phyloP scores from a whole-genome alignment of 2,797 vertebrate genomes.

The Typhlichthys eigenmanni region DNA sequence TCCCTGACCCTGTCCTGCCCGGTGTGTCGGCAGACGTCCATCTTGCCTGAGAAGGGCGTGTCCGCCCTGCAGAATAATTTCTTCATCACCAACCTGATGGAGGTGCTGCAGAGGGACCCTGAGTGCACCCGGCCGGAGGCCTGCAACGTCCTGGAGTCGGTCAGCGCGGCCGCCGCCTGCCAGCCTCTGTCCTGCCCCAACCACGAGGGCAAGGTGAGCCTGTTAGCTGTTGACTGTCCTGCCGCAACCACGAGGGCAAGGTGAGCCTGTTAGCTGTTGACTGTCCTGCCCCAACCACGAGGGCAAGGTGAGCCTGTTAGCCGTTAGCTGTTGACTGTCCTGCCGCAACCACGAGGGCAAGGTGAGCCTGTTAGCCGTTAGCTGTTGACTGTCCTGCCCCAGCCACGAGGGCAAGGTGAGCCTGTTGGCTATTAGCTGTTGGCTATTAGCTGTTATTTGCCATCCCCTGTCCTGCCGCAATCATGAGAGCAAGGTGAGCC shows the following conservation, averaged over 20 bases:
- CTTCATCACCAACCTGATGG: conserved; percentile 97
- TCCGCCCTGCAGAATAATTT: conserved; percentile 94
- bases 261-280: no score
- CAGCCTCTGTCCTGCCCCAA: conserved; percentile 93
- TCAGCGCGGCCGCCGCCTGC: conserved; percentile 81
- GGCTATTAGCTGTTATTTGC: no score
- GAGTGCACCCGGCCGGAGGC: conserved; percentile 80
- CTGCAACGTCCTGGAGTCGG: conserved; percentile 80
- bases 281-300: no score
- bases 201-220: conserved; percentile 91
- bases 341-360: no score
- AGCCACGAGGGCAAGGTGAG: conserved; percentile 42
- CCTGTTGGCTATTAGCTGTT: no score
- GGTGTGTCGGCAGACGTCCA: conserved; percentile 94
- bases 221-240: no score
- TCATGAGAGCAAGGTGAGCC: conserved; percentile 91
- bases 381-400: no score
- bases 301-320: no score
- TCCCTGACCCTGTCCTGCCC: conserved; percentile 95
- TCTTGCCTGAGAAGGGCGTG: conserved; percentile 92
- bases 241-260: no score
- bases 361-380: no score
- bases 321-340: no score
- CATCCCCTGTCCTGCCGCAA: conserved; percentile 92
- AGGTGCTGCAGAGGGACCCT: conserved; percentile 88